A percentile compares a stretch with the other conserved stretches of the same genome.
Conservation (phyloP, 2,113 vertebrate genomes). For the Illadopsis cleaveri region DNA sequence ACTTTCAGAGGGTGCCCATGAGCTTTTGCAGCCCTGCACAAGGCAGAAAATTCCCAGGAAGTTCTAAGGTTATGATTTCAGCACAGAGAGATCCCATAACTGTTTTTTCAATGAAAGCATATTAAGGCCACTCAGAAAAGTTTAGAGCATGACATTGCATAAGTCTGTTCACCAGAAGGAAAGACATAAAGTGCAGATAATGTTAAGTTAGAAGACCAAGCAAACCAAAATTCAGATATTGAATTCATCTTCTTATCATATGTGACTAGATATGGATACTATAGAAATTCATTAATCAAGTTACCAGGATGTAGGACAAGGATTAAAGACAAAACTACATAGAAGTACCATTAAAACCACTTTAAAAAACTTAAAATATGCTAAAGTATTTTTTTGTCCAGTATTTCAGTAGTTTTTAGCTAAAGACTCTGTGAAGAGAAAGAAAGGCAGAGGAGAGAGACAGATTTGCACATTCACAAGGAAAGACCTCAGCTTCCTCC, state of each 20-base stretch:
- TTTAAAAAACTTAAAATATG: neutral
- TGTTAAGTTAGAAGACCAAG: neutral
- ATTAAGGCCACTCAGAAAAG: neutral
- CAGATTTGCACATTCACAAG: neutral
- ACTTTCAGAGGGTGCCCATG: fast-evolving
- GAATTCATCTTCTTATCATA: neutral
- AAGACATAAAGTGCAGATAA: neutral
- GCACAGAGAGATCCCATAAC: neutral
- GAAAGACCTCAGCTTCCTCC: neutral
- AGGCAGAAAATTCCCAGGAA: neutral
- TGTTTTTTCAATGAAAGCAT: neutral
- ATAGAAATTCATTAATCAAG: neutral
- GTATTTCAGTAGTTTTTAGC: neutral
- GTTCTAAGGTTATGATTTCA: neutral
- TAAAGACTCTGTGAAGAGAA: neutral
- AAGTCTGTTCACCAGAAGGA: neutral
- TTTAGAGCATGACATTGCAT: neutral
- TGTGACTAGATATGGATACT: neutral
- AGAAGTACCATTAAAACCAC: neutral
- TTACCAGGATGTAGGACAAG: neutral
- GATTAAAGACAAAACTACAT: neutral
- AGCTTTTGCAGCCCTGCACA: neutral
- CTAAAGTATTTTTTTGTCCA: neutral
- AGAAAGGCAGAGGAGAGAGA: fast-evolving
- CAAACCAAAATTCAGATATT: neutral